These are phyloP conservation scores for Odiellus spinosus DNA, from an alignment of 2,888 invertebrate species.

Conservation along the genomic window DNA sequence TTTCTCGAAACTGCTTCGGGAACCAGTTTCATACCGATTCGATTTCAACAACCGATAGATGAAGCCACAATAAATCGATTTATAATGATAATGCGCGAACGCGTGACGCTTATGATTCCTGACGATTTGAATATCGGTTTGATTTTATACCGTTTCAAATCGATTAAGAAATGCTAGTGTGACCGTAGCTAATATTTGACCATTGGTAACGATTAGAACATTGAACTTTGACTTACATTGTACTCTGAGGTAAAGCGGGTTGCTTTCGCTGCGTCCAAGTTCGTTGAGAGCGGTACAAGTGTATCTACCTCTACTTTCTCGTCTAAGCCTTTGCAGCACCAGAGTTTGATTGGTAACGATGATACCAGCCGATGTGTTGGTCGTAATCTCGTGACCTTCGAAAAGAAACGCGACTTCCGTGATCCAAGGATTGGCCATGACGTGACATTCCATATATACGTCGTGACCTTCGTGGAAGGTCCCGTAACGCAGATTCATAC, in stretches of 20 bases:
- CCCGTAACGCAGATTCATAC: slow-evolving; percentile 1
- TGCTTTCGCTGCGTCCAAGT: slow-evolving; percentile 9
- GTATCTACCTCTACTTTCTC: slow-evolving; percentile 9
- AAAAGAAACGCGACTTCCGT: slow-evolving; percentile 13
- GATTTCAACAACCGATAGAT: too few relatives aligned
- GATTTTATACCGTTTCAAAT: too few relatives aligned
- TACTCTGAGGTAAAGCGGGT: slow-evolving; percentile 11
- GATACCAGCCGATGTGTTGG: slow-evolving; percentile 7
- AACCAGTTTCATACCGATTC: too few relatives aligned
- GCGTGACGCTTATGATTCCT: too few relatives aligned
- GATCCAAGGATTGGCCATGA: slow-evolving; percentile 15
- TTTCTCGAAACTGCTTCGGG: too few relatives aligned
- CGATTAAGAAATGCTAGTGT: too few relatives aligned
- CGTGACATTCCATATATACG: slow-evolving; percentile 13
- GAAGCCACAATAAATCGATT: too few relatives aligned
- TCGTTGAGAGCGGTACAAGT: slow-evolving; percentile 7
- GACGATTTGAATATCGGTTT: too few relatives aligned
- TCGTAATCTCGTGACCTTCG: slow-evolving; percentile 7
- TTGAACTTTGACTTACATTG: slow-evolving; percentile 13
- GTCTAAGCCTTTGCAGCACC: slow-evolving; percentile 6
- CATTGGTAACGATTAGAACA: too few relatives aligned
- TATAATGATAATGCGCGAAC: too few relatives aligned
- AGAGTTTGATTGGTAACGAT: slow-evolving; percentile 11
- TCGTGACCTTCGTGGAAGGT: slow-evolving; percentile 13
- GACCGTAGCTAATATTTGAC: too few relatives aligned